Percentiles rank a stretch among this genome's conserved stretches.
These are phyloP conservation scores for Hepsetus odoe DNA, from an alignment of 2,113 vertebrate species.

Conservation along the genomic window DNA sequence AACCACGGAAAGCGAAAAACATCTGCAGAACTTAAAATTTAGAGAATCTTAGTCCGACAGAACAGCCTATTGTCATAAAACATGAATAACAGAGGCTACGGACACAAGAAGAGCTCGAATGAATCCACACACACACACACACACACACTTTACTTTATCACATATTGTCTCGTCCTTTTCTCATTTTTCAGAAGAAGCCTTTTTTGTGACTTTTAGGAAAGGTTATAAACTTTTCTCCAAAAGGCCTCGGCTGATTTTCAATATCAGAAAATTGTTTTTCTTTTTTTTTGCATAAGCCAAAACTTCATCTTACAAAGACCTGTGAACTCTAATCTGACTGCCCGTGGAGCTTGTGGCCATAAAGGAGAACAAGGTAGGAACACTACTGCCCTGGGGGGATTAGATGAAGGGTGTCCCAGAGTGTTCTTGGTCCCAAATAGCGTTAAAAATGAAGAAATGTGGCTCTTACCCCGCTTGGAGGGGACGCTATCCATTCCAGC, in stretches of 20 bases:
- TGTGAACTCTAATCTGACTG: not conserved
- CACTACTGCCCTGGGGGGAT: not conserved
- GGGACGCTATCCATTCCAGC: constrained; percentile 98
- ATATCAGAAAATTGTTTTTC: not conserved
- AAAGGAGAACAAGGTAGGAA: not conserved
- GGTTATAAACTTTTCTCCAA: not conserved
- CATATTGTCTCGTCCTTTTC: no score
- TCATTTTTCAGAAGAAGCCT: no score
- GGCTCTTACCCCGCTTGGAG: constrained; percentile 92
- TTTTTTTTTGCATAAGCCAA: not conserved
- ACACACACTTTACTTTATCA: no score
- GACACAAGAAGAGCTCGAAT: not conserved
- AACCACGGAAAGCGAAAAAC: no score
- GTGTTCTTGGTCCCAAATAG: not conserved
- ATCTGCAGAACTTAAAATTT: no score
- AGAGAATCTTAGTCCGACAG: not conserved
- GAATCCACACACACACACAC: no score
- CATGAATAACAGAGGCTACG: not conserved
- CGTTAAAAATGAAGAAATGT: constrained; percentile 24
- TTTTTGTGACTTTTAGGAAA: no score
- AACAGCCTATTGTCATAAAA: not conserved
- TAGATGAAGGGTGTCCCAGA: constrained; percentile 12
- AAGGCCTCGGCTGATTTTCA: not conserved
- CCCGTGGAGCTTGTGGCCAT: not conserved
- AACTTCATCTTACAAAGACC: not conserved